Conservation (phyloP, 2,113 vertebrate genomes). For the Rattus rattus region DNA sequence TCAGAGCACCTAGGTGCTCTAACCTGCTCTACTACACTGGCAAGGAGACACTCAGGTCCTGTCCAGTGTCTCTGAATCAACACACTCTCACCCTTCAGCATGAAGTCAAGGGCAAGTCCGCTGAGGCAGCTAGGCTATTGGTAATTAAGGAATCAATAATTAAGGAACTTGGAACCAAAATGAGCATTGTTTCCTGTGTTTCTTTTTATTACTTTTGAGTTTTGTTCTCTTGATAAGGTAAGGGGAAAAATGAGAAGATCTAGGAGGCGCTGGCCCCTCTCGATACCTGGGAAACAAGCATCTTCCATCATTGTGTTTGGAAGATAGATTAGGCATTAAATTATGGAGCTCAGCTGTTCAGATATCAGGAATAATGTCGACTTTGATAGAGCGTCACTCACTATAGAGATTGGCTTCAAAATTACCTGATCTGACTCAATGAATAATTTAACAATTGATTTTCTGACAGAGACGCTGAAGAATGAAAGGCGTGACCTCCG, state of each 20-base stretch:
- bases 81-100: not conserved
- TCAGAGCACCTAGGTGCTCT: not conserved
- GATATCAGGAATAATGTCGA: conserved; percentile 68
- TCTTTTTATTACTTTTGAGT: conserved; percentile 55
- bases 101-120: not conserved
- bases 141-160: conserved; percentile 28
- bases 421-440: conserved; percentile 34
- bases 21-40: not conserved
- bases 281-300: not conserved
- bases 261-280: not conserved
- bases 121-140: not conserved
- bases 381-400: conserved; percentile 62
- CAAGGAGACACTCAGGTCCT: not conserved
- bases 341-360: conserved; percentile 70
- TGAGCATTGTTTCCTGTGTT: not conserved
- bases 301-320: conserved; percentile 37
- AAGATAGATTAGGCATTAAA: conserved; percentile 66
- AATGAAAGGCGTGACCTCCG: conserved; percentile 44
- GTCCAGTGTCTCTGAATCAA: not conserved
- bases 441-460: conserved; percentile 79
- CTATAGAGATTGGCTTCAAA: conserved; percentile 62
- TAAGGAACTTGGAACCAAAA: conserved; percentile 39
- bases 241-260: conserved; percentile 42
- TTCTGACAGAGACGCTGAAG: conserved; percentile 65
- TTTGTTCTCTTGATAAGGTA: conserved; percentile 55